phyloP scores from a whole-genome alignment of 2,888 invertebrate genomes.

The Habrosyne pyritoides region DNA sequence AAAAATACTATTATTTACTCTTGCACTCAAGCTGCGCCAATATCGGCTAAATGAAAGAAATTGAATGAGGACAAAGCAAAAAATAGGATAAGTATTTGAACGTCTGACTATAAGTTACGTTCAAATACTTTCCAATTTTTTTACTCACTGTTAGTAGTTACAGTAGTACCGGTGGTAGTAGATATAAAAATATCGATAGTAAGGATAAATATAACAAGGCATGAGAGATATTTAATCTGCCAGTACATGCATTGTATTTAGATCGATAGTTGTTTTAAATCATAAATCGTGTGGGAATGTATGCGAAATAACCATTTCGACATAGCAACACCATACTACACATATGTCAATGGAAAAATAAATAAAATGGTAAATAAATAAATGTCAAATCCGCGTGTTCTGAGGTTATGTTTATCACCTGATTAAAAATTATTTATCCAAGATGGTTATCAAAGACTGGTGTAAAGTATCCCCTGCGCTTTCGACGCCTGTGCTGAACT shows the following conservation, averaged over 20 bases:
- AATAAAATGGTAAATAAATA: neutral
- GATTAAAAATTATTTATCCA: conserved; percentile 19
- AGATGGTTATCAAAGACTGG: conserved; percentile 77
- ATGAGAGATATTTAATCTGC: no score
- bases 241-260: no score
- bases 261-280: neutral
- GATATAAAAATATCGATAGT: no score
- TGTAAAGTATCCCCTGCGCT: conserved; percentile 66
- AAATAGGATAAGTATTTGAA: neutral
- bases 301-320: neutral
- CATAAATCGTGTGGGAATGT: neutral
- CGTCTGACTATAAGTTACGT: no score
- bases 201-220: no score
- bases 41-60: neutral
- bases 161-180: no score
- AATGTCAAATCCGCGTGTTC: conserved; percentile 31
- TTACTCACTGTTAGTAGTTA: no score
- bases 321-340: neutral
- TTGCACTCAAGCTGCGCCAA: neutral
- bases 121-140: no score
- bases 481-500: conserved; percentile 76
- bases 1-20: neutral
- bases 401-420: conserved; percentile 8
- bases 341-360: neutral
- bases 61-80: neutral